These are phyloP conservation scores for Hypsibius dujardini DNA, from an alignment of 1,140 invertebrate species.

Conservation along the genomic window DNA sequence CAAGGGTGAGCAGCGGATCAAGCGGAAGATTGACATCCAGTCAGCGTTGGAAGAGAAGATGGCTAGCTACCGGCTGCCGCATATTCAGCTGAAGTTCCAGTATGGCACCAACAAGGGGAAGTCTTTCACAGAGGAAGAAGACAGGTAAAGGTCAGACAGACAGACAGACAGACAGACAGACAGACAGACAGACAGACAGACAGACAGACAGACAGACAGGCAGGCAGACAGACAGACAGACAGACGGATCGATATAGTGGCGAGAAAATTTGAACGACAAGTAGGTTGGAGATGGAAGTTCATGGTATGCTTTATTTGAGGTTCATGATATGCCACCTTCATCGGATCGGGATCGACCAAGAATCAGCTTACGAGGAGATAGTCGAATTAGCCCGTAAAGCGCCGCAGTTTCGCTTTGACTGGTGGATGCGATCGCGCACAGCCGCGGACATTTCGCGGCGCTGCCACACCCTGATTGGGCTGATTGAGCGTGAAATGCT, in stretches of 20 bases:
- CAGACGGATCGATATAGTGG: background rate
- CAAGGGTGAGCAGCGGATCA: slow-evolving; percentile 89
- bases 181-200: background rate
- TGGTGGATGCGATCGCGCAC: slow-evolving; percentile 98
- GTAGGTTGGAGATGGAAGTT: background rate
- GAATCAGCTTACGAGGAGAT: slow-evolving; percentile 98
- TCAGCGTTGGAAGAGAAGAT: slow-evolving; percentile 95
- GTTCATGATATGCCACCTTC: slow-evolving; percentile 93
- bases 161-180: too few species aligned
- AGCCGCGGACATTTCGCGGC: slow-evolving; percentile 63
- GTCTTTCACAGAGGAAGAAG: slow-evolving; percentile 98
- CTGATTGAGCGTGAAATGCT: slow-evolving; percentile 80
- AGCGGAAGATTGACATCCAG: slow-evolving; percentile 82
- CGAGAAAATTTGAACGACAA: background rate
- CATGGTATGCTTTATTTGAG: slow-evolving; percentile 1
- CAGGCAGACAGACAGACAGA: too few species aligned
- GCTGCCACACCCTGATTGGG: slow-evolving; percentile 93
- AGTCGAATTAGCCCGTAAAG: slow-evolving; percentile 63
- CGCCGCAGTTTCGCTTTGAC: slow-evolving; percentile 82
- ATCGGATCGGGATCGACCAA: slow-evolving; percentile 94
- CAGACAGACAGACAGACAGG: too few species aligned
- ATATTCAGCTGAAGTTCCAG: slow-evolving; percentile 87
- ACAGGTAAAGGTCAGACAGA: slow-evolving; percentile 38
- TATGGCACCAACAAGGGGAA: slow-evolving; percentile 88
- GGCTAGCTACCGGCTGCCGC: slow-evolving; percentile 85